These are phyloP conservation scores for Drosophila mayri DNA, from an alignment of 1,140 invertebrate genomes.

Conservation along the genomic window DNA sequence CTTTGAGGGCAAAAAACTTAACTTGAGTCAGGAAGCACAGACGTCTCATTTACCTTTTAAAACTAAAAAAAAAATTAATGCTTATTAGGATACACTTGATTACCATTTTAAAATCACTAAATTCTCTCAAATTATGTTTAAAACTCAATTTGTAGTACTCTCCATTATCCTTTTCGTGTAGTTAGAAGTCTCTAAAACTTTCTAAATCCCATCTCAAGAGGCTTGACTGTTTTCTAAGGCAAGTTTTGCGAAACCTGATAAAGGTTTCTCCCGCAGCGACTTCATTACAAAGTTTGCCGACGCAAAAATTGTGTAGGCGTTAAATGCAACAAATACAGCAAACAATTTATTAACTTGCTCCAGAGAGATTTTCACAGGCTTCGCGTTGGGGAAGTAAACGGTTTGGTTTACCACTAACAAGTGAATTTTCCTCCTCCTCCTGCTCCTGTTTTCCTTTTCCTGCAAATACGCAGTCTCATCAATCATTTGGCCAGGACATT, in stretches of 20 bases:
- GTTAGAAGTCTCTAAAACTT: background rate
- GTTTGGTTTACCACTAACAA: conserved; percentile 64
- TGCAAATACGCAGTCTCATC: conserved; percentile 44
- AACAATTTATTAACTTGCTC: conserved; percentile 52
- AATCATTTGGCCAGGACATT: conserved; percentile 56
- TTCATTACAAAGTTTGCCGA: conserved; percentile 46
- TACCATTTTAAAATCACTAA: background rate
- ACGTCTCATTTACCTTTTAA: background rate
- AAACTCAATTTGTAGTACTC: background rate
- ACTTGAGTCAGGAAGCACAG: no score
- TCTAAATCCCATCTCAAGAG: background rate
- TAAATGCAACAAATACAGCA: conserved; percentile 52
- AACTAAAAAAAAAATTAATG: background rate
- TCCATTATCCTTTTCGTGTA: background rate
- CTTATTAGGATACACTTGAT: background rate
- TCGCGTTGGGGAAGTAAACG: conserved; percentile 29
- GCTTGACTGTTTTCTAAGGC: conserved; percentile 11
- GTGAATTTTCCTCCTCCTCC: conserved; percentile 46
- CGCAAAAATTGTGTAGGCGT: conserved; percentile 38
- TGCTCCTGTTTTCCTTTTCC: background rate
- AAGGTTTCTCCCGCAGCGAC: conserved; percentile 46
- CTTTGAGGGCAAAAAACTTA: no score
- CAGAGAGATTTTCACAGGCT: conserved; percentile 39
- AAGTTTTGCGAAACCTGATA: conserved; percentile 24
- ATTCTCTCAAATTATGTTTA: background rate